Conservation (phyloP, 2,888 invertebrate genomes). For the Thereva unica region DNA sequence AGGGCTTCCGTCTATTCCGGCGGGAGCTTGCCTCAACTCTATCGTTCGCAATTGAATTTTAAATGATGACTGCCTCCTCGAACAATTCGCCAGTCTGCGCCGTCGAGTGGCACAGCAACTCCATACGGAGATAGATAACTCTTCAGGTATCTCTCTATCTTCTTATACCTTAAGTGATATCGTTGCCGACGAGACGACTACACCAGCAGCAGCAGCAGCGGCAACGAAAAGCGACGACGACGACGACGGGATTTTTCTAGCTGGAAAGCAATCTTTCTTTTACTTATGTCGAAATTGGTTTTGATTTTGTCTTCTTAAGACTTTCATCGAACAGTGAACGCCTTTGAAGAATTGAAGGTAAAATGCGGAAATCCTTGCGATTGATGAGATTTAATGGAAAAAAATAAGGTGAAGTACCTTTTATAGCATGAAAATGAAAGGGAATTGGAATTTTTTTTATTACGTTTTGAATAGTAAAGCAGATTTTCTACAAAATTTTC, state of each 20-base stretch:
- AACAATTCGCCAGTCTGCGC: not conserved
- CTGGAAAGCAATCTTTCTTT: constrained; percentile 36
- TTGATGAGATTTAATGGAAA: constrained; percentile 36
- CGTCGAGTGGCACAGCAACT: too few species aligned
- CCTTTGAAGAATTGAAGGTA: constrained; percentile 29
- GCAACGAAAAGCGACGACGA: too few species aligned
- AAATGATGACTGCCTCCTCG: constrained; percentile 33
- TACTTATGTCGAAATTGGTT: constrained; percentile 33
- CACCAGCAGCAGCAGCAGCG: too few species aligned
- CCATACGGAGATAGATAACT: too few species aligned
- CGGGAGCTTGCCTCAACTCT: constrained; percentile 36
- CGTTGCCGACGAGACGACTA: too few species aligned
- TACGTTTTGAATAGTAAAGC: too few species aligned
- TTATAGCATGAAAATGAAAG: constrained; percentile 21
- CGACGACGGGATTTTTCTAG: constrained; percentile 16
- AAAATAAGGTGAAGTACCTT: constrained; percentile 24
- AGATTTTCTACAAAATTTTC: too few species aligned
- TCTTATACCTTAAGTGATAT: too few species aligned
- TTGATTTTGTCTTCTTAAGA: constrained; percentile 36
- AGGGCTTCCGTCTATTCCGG: constrained; percentile 19
- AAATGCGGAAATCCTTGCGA: constrained; percentile 30
- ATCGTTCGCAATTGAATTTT: constrained; percentile 36
- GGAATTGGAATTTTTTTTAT: constrained; percentile 3
- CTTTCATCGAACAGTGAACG: constrained; percentile 26
- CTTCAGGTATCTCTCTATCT: too few species aligned